These are phyloP conservation scores for Ameiurus melas DNA, from an alignment of 2,113 vertebrate species.

Conservation along the genomic window DNA sequence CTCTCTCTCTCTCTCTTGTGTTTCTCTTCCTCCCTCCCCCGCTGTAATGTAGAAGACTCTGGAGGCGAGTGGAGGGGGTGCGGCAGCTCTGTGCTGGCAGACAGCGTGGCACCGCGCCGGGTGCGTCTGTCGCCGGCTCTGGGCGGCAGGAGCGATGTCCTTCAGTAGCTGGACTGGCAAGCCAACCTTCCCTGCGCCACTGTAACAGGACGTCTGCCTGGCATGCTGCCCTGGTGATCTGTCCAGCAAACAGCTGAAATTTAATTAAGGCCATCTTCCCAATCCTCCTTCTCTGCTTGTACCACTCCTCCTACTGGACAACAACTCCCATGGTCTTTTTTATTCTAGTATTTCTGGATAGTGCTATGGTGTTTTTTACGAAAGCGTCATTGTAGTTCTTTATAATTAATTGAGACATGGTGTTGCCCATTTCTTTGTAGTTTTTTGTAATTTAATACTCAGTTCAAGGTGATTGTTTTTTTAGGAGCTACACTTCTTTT, in stretches of 20 bases:
- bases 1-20: constrained; percentile 22
- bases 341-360: neutral
- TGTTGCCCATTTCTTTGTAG: neutral
- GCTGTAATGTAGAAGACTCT: constrained; percentile 54
- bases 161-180: constrained; percentile 55
- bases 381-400: neutral
- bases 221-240: constrained; percentile 36
- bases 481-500: neutral
- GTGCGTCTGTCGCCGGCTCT: constrained; percentile 62
- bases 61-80: constrained; percentile 43
- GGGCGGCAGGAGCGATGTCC: constrained; percentile 66
- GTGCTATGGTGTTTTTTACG: neutral
- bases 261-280: constrained; percentile 46
- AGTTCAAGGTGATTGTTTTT: neutral
- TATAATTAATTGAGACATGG: neutral
- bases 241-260: constrained; percentile 49
- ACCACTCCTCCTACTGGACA: constrained; percentile 1
- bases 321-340: neutral
- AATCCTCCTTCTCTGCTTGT: constrained; percentile 5
- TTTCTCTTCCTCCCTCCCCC: constrained; percentile 33
- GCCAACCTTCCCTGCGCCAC: constrained; percentile 63
- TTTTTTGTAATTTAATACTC: neutral
- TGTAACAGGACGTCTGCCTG: constrained; percentile 49
- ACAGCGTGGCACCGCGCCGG: constrained; percentile 63
- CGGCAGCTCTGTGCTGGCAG: constrained; percentile 55